Evolutionary conservation across 2,113 vertebrate species (phyloP), one percentile per base, ranked within the genome.

Genomic region (Smithornis capensis): DNA sequence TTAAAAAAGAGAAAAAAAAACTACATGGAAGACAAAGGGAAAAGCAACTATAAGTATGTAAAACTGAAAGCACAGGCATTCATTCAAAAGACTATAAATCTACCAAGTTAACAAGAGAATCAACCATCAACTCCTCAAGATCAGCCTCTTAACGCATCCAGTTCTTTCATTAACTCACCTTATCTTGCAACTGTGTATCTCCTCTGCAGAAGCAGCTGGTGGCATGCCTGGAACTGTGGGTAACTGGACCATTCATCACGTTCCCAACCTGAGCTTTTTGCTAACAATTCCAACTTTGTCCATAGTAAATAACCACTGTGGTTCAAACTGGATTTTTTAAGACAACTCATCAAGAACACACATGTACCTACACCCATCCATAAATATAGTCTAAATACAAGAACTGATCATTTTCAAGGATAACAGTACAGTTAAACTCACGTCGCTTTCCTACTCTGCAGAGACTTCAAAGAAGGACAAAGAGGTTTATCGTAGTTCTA

Each of bases 171-270:
- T 79, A 89, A 63, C n/a, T 64, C 29, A n/a, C 19, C 19, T 7
- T 27, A 31, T 11, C 50, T 78, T 42, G 31, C 47, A 81, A 4
- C 14, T 0, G 0, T 40, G 11, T 31, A 28, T 50, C 44, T 77
- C 56, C 57, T 22, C 29, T 22, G 33, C 42, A 74, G 35, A 49
- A 78, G 29, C 25, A 50, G 40, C 17, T 11, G 9, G 9, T 29
- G 31, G 9, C n/a, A 37, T 0, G 2, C 24, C 52, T 37, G 80
- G n/a, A 62, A 75, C n/a, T 4, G 4, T 1, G 0, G 7, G 44
- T 23, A 11, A 86, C 2, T 3, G 33, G 18, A 50, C 19, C 6
- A 0, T 47, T 29, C 23, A 5, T 22, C 74, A 42, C 0, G 1
- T 65, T 10, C 53, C 42, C 24, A 55, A 42, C 40, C 23, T 1